Conservation (phyloP, 1,140 invertebrate species). For the Ostrea denselamellosa region DNA sequence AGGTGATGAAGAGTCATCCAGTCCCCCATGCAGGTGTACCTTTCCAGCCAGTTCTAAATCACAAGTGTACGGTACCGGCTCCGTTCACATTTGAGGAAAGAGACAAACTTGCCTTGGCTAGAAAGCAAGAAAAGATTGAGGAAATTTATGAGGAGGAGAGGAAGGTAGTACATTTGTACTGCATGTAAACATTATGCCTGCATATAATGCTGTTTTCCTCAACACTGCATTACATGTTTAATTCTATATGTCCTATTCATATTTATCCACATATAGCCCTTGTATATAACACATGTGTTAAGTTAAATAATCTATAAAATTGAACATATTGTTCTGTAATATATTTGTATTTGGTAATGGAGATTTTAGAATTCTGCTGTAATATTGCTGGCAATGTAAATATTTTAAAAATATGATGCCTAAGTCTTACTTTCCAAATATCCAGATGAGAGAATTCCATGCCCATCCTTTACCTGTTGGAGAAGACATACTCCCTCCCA, state of each 20-base stretch:
- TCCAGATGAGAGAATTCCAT: constrained; percentile 74
- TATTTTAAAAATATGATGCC: no score
- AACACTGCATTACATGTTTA: background rate
- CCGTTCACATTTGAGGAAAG: constrained; percentile 82
- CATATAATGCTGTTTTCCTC: background rate
- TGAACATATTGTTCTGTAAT: no score
- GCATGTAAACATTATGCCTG: background rate
- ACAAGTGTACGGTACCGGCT: constrained; percentile 68
- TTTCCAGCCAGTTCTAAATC: constrained; percentile 73
- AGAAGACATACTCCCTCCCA: constrained; percentile 72
- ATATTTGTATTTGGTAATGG: no score
- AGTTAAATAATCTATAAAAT: no score
- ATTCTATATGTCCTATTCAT: no score
- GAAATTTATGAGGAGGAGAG: constrained; percentile 73
- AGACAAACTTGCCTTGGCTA: constrained; percentile 77
- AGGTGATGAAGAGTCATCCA: constrained; percentile 59
- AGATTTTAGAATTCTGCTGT: no score
- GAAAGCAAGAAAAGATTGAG: constrained; percentile 81
- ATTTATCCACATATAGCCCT: no score
- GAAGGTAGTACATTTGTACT: constrained; percentile 69
- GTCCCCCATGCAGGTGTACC: constrained; percentile 72
- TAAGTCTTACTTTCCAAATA: no score
- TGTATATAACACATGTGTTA: no score
- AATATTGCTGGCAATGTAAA: no score
- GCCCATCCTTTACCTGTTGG: constrained; percentile 71